These are phyloP conservation scores for Chesias legatella DNA, from an alignment of 2,888 invertebrate genomes.

Conservation along the genomic window DNA sequence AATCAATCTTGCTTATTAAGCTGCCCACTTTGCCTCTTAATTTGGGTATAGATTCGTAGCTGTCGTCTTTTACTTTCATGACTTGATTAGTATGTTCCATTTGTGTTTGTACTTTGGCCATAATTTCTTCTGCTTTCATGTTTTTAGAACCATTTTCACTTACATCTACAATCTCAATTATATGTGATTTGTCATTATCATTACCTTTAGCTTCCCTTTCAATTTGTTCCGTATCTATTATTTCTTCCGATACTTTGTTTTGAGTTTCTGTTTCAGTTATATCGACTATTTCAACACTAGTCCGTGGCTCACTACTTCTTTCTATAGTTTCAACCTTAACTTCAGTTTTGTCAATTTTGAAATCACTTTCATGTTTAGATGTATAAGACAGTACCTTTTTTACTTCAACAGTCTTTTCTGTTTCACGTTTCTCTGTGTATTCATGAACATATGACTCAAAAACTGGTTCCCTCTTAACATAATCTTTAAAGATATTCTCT, in stretches of 20 bases:
- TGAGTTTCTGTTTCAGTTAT: neutral
- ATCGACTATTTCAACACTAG: neutral
- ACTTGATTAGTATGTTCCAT: conserved; percentile 2
- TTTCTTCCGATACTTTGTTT: neutral
- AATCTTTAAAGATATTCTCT: conserved; percentile 28
- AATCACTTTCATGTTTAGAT: conserved; percentile 10
- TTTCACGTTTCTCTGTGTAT: conserved; percentile 13
- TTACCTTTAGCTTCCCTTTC: neutral
- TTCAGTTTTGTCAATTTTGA: conserved; percentile 10
- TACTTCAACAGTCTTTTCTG: conserved; percentile 15
- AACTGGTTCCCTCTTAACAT: conserved; percentile 26
- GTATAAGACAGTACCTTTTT: conserved; percentile 18
- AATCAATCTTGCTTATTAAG: conserved; percentile 37
- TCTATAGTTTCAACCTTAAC: conserved; percentile 2
- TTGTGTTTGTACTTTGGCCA: conserved; percentile 10
- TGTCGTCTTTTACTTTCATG: conserved; percentile 21
- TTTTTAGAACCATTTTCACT: neutral
- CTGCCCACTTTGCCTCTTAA: conserved; percentile 54
- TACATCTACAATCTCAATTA: neutral
- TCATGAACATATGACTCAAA: conserved; percentile 21
- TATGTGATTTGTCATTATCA: neutral
- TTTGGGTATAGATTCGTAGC: conserved; percentile 35
- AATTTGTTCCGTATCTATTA: no score
- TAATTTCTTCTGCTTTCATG: neutral
- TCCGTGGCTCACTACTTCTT: conserved; percentile 2